Percentiles rank a stretch among this genome's conserved stretches.
Evolutionary conservation across 1,140 invertebrate genomes (phyloP).

Genomic region (Heterodera carotae): DNA sequence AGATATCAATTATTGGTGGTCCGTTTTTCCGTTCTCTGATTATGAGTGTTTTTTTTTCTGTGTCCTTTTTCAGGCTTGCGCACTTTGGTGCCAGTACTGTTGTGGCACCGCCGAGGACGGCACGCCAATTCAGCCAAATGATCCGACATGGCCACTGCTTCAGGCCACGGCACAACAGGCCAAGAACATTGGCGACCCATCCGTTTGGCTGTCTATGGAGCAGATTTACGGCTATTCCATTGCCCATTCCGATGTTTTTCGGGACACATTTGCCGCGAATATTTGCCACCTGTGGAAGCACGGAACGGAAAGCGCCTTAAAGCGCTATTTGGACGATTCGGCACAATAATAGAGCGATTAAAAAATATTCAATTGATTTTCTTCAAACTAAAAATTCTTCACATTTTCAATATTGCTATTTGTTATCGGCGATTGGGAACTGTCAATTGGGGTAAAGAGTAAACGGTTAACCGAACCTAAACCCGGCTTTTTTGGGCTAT

Average conservation of each 20-base stretch:
- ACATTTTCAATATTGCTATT: too few species aligned
- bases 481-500: too few species aligned
- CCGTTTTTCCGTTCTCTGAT: too few species aligned
- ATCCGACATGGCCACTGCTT: not conserved
- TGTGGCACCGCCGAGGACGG: not conserved
- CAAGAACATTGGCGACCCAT: not conserved
- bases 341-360: too few species aligned
- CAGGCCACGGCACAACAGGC: not conserved
- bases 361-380: too few species aligned
- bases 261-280: not conserved
- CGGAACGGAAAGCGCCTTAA: not conserved
- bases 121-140: not conserved
- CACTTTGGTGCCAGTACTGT: constrained; percentile 7
- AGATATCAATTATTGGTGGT: not conserved
- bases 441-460: too few species aligned
- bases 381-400: too few species aligned
- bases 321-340: not conserved
- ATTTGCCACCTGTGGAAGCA: not conserved
- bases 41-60: not conserved
- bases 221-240: not conserved
- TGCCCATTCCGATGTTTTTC: not conserved
- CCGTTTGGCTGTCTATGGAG: constrained; percentile 9
- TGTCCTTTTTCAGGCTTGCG: not conserved
- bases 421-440: too few species aligned
- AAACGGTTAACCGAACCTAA: too few species aligned